Conservation (phyloP, 2,888 invertebrate species). For the Dicyrtomina minuta region DNA sequence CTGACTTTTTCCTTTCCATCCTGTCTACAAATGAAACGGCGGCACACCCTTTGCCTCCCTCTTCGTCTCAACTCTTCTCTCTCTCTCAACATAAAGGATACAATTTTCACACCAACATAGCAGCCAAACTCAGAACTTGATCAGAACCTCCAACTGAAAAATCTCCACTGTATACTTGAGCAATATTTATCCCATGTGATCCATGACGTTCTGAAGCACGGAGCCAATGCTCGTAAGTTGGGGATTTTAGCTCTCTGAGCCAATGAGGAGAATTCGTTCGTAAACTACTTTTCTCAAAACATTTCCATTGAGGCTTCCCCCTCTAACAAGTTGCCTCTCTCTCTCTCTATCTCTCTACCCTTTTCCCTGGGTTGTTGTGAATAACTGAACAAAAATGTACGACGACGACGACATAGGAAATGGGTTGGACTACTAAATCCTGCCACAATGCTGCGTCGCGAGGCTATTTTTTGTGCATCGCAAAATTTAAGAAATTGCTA, state of each 20-base stretch:
- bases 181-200: neutral
- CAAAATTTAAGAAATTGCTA: neutral
- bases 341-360: too few species aligned
- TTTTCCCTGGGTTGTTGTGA: too few species aligned
- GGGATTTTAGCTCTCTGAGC: too few species aligned
- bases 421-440: constrained; percentile 25
- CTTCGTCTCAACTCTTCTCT: neutral
- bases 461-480: constrained; percentile 3
- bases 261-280: too few species aligned
- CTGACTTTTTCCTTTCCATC: constrained; percentile 36
- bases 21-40: constrained; percentile 4
- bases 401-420: constrained; percentile 16
- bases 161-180: neutral
- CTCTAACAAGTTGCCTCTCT: too few species aligned
- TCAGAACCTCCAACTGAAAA: neutral
- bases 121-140: neutral
- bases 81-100: neutral
- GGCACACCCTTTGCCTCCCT: constrained; percentile 24
- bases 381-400: neutral
- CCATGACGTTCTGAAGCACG: too few species aligned
- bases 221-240: neutral
- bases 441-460: constrained; percentile 1
- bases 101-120: neutral
- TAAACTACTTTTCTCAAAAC: too few species aligned
- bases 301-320: too few species aligned